Evolutionary conservation across 2,888 invertebrate species (phyloP), one percentile per base, ranked within the genome.

Genomic region (Agrypnus murinus): DNA sequence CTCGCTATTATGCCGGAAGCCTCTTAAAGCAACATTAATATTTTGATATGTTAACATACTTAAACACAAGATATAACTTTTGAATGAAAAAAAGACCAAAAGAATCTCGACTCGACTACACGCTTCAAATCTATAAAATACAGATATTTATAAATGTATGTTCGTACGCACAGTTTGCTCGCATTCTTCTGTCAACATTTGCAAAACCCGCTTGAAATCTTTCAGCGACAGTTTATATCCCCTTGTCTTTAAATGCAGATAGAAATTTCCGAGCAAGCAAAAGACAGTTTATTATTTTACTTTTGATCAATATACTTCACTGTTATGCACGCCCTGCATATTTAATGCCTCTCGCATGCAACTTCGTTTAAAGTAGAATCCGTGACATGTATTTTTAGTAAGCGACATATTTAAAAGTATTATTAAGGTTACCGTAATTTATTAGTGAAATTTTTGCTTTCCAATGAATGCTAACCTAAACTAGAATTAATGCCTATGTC

Each of bases 161-260:
- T 53, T 31, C 32, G 14, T 7, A 31, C 14, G n/a, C 14, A 14
- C 14, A 55, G 12, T 12, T 31, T 55, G 34, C 15, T n/a, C n/a
- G 38, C 38, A 58, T 58, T 58, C 58, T 19, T 38, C 19, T 25
- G 40, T 40, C 40, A 58, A 58, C 40, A 19, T 58, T 58, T 58
- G 15, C 40, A 25, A 12, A n/a, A n/a, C 36, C 40, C 17, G 9
- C 40, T 58, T 58, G 58, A 58, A 58, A 17, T 40, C 40, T 58
- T 38, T 40, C 38, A 55, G 25, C 38, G 58, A 38, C 58, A 58
- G 58, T 58, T 58, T 38, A 58, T 58, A 58, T 58, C 38, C 19
- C n/a, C 19, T 2, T 58, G 40, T 9, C 36, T 58, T 58, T 25
- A 12, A 50, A 50, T 19, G 25, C 50, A 12, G 32, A 50, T 50